Evolutionary conservation across 64 coral and sea anemone genomes (phyloP).

Genomic region (Acropora yongei): DNA sequence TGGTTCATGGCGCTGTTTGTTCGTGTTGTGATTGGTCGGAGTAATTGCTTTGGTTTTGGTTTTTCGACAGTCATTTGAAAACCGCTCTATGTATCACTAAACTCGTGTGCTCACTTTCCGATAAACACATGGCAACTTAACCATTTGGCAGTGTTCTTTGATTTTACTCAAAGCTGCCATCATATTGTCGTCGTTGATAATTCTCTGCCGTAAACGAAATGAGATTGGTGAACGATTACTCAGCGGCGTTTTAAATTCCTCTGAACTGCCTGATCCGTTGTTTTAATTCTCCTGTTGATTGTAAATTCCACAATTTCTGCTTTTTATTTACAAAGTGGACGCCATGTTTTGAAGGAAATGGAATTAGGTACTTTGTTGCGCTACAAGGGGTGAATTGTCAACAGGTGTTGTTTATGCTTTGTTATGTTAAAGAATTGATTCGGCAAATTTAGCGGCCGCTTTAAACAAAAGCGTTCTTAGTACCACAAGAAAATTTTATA

Average conservation of each 20-base stretch:
- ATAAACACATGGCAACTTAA: neutral
- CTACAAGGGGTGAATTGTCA: neutral
- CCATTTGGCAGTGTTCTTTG: neutral
- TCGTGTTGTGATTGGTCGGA: too few species aligned
- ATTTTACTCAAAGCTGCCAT: neutral
- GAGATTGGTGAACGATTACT: neutral
- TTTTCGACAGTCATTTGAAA: too few species aligned
- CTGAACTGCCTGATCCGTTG: neutral
- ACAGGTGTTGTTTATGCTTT: neutral
- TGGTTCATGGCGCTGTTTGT: too few species aligned
- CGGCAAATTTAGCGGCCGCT: neutral
- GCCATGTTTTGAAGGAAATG: neutral
- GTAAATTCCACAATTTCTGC: neutral
- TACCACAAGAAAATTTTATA: neutral
- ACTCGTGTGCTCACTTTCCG: neutral
- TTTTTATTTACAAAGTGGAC: slow-evolving; percentile 26
- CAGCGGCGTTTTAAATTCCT: neutral
- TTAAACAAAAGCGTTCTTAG: neutral
- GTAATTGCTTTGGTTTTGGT: too few species aligned
- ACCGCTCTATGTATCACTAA: too few species aligned
- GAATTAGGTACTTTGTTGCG: slow-evolving; percentile 4
- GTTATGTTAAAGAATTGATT: neutral
- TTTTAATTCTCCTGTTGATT: neutral
- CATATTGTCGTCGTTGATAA: neutral
- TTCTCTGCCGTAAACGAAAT: neutral